phyloP scores from a whole-genome alignment of 2,888 invertebrate genomes.

The Encarsia formosa region DNA sequence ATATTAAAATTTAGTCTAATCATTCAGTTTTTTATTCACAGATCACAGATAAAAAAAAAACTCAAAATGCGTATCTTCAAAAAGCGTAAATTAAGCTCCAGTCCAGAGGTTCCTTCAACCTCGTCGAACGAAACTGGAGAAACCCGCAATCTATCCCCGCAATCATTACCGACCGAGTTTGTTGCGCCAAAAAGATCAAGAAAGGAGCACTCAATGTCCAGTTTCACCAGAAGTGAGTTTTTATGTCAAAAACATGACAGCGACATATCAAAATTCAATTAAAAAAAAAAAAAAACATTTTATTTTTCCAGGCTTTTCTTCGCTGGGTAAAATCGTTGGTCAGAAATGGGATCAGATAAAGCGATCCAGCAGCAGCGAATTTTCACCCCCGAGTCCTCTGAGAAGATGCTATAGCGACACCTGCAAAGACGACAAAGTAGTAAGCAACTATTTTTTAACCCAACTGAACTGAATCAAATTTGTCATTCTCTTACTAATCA shows the following conservation, averaged over 20 bases:
- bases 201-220: background rate
- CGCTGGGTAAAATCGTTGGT: slow-evolving; percentile 60
- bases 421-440: slow-evolving; percentile 6
- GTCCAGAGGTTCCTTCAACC: slow-evolving; percentile 56
- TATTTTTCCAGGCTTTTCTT: slow-evolving; percentile 54
- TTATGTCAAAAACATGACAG: slow-evolving; percentile 26
- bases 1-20: too few species aligned
- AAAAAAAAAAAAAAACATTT: slow-evolving; percentile 40
- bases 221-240: background rate
- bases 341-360: slow-evolving; percentile 61
- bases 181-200: background rate
- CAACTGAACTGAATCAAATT: too few species aligned
- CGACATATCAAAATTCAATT: slow-evolving; percentile 37
- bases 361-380: slow-evolving; percentile 58
- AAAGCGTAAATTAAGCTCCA: slow-evolving; percentile 56
- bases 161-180: background rate
- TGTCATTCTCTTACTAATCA: too few species aligned
- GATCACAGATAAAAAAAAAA: too few species aligned
- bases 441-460: too few species aligned
- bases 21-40: too few species aligned
- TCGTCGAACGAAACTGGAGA: slow-evolving; percentile 42
- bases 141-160: slow-evolving; percentile 6
- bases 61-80: slow-evolving; percentile 55
- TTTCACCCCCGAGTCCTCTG: slow-evolving; percentile 53
- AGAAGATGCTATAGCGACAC: slow-evolving; percentile 25